Evolutionary conservation across 1,140 invertebrate genomes (phyloP).

Genomic region (Drosophila hydei): DNA sequence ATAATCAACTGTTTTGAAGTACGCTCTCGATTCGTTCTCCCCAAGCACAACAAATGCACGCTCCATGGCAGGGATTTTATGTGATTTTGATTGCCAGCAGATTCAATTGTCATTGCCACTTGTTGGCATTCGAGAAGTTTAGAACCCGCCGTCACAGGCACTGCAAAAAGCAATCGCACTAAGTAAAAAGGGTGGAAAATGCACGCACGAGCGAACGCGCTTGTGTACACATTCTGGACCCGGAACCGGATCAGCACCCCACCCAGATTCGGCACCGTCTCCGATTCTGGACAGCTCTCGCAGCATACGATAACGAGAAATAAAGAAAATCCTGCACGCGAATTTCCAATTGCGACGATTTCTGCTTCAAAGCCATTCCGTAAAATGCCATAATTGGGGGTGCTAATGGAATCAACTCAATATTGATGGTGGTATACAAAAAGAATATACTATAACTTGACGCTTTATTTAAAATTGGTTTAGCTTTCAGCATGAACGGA

Average conservation of each 20-base stretch:
- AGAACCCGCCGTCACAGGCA: not conserved
- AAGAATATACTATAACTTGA: conserved; percentile 1
- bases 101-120: conserved; percentile 54
- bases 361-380: not conserved
- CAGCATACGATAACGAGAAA: conserved; percentile 37
- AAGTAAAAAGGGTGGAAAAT: conserved; percentile 64
- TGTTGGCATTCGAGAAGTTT: conserved; percentile 29
- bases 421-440: conserved; percentile 19
- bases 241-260: not conserved
- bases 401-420: conserved; percentile 4
- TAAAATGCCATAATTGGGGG: conserved; percentile 34
- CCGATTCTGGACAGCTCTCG: not conserved
- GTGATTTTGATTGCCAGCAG: conserved; percentile 46
- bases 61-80: conserved; percentile 29
- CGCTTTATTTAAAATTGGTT: conserved; percentile 15
- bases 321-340: conserved; percentile 56
- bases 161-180: conserved; percentile 51
- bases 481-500: not conserved
- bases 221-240: conserved; percentile 6
- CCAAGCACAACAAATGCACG: conserved; percentile 5
- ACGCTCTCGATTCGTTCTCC: conserved; percentile 13
- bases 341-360: conserved; percentile 57
- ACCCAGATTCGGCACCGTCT: not conserved
- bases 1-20: conserved; percentile 33
- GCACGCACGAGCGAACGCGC: conserved; percentile 56